Evolutionary conservation across 2,113 vertebrate species (phyloP).

Genomic region (Paratilapia polleni): DNA sequence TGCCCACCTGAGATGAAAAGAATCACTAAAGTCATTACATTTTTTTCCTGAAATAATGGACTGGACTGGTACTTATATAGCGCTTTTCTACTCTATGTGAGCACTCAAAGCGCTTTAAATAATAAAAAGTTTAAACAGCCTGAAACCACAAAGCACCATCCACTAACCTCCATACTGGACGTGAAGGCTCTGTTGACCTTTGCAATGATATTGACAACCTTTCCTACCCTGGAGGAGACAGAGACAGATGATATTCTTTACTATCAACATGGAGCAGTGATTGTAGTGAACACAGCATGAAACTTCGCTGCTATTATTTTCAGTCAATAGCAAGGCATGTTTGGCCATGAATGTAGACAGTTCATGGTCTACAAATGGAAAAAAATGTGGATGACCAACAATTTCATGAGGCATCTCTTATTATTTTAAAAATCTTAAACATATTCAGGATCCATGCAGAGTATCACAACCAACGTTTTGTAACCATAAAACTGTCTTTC

Average conservation of each 20-base stretch:
- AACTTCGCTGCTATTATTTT: not conserved
- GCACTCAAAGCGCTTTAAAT: no score
- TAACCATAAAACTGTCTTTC: not conserved
- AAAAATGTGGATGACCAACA: not conserved
- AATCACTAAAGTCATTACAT: not conserved
- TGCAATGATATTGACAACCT: constrained; percentile 95
- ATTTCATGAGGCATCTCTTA: not conserved
- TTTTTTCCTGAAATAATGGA: no score
- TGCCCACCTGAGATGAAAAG: constrained; percentile 86
- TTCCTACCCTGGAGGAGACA: constrained; percentile 86
- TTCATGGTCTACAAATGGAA: not conserved
- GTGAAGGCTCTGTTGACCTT: constrained; percentile 99
- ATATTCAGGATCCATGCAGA: not conserved
- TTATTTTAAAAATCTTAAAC: not conserved
- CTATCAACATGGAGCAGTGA: constrained; percentile 33
- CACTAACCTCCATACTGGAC: constrained; percentile 96
- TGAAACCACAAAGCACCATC: not conserved
- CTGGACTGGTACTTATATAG: no score
- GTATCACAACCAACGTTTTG: accelerated
- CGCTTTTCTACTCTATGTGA: no score
- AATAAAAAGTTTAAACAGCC: not conserved
- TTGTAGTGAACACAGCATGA: constrained; percentile 34
- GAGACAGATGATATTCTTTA: constrained; percentile 33
- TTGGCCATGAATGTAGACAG: not conserved
- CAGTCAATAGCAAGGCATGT: not conserved